Conservation (phyloP, 2,113 vertebrate species). For the Martes martes region DNA sequence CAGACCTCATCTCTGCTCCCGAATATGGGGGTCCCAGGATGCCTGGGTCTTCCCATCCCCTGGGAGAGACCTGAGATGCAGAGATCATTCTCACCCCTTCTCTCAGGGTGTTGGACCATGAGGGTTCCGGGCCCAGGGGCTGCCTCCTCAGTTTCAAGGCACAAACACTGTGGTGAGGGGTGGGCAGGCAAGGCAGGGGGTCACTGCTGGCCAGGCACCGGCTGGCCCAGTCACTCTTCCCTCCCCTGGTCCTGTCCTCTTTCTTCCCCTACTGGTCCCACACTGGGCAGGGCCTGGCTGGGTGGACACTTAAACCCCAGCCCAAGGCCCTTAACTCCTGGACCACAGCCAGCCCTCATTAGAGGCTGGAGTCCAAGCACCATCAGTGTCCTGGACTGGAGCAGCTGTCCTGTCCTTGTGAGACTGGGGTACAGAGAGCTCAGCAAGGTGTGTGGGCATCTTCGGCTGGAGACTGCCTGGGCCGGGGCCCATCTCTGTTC, state of each 20-base stretch:
- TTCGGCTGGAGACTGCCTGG: background rate
- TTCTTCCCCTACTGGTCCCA: background rate
- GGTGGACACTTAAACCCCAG: background rate
- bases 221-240: background rate
- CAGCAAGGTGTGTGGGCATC: background rate
- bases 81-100: background rate
- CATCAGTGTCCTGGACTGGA: background rate
- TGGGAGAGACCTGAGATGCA: constrained; percentile 14
- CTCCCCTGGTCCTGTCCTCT: background rate
- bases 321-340: background rate
- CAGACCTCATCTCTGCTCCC: constrained; percentile 46
- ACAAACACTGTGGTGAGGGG: constrained; percentile 61
- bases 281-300: background rate
- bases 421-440: background rate
- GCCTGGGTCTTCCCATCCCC: background rate
- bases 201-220: background rate
- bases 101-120: background rate
- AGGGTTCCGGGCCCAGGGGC: background rate
- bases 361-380: constrained; percentile 35
- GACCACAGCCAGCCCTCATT: background rate
- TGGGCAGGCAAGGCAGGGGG: background rate
- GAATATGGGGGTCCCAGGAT: background rate
- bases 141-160: constrained; percentile 70
- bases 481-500: background rate
- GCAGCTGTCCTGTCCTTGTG: background rate